These are phyloP conservation scores for Varecia variegata DNA, from an alignment of 2,797 vertebrate genomes.

Conservation along the genomic window DNA sequence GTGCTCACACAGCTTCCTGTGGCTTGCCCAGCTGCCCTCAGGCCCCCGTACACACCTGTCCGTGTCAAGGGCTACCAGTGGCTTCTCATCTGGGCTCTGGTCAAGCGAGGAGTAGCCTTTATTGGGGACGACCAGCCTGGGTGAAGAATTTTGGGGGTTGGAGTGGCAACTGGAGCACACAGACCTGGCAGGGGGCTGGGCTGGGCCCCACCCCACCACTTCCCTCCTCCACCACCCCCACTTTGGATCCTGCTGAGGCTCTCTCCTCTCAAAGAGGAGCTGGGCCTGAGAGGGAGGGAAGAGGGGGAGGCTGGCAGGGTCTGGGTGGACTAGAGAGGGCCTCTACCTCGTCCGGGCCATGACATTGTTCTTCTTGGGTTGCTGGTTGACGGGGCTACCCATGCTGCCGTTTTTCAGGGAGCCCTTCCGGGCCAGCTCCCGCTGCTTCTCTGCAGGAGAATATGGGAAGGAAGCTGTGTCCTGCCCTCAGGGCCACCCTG, in stretches of 20 bases:
- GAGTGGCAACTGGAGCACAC: not conserved
- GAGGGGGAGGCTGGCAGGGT: not conserved
- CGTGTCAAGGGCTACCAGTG: constrained; percentile 97
- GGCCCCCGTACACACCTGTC: constrained; percentile 90
- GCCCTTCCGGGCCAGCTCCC: constrained; percentile 96
- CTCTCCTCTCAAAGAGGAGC: constrained; percentile 20
- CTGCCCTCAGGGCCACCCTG: not conserved
- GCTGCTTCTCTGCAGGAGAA: constrained; percentile 93
- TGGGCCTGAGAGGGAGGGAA: not conserved
- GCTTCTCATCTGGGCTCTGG: constrained; percentile 98
- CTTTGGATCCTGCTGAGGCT: not conserved
- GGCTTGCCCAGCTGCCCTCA: not conserved
- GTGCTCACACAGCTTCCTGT: not conserved
- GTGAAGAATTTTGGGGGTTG: constrained; percentile 53
- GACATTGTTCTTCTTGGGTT: constrained; percentile 98
- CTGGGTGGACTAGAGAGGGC: not conserved
- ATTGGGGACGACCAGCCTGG: constrained; percentile 97
- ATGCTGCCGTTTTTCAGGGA: constrained; percentile 96
- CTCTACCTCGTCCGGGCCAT: constrained; percentile 98
- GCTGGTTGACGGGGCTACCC: constrained; percentile 97
- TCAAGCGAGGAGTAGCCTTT: constrained; percentile 99
- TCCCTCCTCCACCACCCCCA: not conserved
- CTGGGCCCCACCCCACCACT: not conserved
- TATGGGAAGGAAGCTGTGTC: constrained; percentile 70
- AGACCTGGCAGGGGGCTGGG: not conserved